Base-by-base conservation (phyloP, 2,113 vertebrate genomes). In the Xyrauchen texanus region DNA sequence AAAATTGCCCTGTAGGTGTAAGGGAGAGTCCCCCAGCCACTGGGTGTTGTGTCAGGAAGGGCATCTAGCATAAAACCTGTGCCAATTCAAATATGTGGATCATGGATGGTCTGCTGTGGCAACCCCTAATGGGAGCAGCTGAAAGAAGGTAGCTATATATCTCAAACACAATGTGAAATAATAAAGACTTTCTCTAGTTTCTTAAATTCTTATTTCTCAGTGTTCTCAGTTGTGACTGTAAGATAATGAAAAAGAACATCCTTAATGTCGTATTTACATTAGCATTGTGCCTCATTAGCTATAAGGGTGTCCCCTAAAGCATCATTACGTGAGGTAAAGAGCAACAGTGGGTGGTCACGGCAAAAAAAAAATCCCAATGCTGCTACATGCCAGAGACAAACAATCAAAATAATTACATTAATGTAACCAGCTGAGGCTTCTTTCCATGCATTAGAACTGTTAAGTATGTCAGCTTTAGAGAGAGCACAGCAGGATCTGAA, bases 401-500 rank as follows among this genome's bases (percentile, higher is more conserved):
- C 60, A 52, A 62, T 51, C 12, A 58, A 53, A 72, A 49, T 65
- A 80, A 80, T 57, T 49, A 49, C 46, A 45, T 80, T 72, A 58
- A 66, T 80, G 9, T 58, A 73, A 51, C 21, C 11, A 2, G 13
- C n/a, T 6, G 46, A 63, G n/a, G 34, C 49, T 63, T 62, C 13
- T 71, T 79, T 71, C 13, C 68, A 47, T 80, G 62, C 69, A 80
- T 66, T 80, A 80, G 53, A 66, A 53, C 13, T 80, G 62, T 57
- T 66, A 80, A 80, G 13, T 34, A 34, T 34, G 21, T 34, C 11
- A 0, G 60, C 45, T 44, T 71, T 53, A 71, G 68, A 79, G 13
- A 61, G 7, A 64, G 76, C 13, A 8, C 55, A 34, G 66, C 6
- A 7, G 76, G 55, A 70, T 46, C 57, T n/a, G 47, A 71, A 9